These are phyloP conservation scores for Mormoops blainvillei DNA, from an alignment of 2,113 vertebrate genomes.

Conservation along the genomic window DNA sequence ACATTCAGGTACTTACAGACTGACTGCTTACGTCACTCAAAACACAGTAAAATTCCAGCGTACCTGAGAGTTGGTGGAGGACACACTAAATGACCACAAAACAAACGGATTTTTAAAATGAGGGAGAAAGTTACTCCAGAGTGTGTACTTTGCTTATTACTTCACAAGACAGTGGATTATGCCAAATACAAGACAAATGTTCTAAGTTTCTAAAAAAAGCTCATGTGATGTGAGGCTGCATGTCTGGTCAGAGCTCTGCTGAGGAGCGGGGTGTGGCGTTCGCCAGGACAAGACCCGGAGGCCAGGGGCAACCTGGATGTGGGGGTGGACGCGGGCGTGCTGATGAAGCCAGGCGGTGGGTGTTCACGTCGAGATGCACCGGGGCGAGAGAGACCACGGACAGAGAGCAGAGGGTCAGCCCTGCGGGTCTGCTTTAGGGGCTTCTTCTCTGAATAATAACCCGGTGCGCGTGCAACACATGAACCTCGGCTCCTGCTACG, in stretches of 20 bases:
- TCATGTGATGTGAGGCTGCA: neutral
- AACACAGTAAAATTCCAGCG: neutral
- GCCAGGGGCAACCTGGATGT: no score
- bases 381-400: neutral
- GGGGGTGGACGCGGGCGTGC: neutral
- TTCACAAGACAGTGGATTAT: neutral
- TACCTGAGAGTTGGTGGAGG: neutral
- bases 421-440: neutral
- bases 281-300: no score
- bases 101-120: neutral
- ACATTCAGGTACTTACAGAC: neutral
- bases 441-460: neutral
- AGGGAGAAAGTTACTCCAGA: neutral
- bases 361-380: neutral
- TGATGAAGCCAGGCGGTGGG: neutral
- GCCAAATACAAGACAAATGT: neutral
- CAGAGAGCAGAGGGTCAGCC: neutral
- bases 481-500: neutral
- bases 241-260: neutral
- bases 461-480: neutral
- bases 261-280: neutral
- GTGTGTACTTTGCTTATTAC: neutral
- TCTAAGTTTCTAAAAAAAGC: neutral
- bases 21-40: neutral
- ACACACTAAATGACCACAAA: neutral